Evolutionary conservation across 2,888 invertebrate species (phyloP).

Genomic region (Limnephilus auricula): DNA sequence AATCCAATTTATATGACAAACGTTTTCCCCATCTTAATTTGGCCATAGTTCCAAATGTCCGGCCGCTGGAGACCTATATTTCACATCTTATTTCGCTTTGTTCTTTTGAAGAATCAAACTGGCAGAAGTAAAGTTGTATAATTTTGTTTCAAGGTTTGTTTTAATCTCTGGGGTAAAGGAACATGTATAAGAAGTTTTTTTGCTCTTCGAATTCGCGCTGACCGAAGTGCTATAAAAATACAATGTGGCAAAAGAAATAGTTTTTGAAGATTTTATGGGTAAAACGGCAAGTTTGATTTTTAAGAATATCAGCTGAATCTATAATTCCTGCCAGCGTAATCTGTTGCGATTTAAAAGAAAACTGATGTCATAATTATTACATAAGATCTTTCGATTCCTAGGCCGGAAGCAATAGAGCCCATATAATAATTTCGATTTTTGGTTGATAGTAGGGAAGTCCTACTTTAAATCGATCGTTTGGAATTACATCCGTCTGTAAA

Average conservation of each 20-base stretch:
- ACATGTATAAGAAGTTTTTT: slow-evolving; percentile 8
- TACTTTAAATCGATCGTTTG: too few species aligned
- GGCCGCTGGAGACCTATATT: slow-evolving; percentile 36
- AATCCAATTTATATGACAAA: slow-evolving; percentile 23
- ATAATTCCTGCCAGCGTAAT: too few species aligned
- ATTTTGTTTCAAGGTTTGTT: slow-evolving; percentile 26
- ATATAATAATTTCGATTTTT: too few species aligned
- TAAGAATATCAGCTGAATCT: too few species aligned
- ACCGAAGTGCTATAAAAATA: background rate
- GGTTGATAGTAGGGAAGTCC: too few species aligned
- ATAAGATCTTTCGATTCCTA: too few species aligned
- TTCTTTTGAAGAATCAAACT: slow-evolving; percentile 39
- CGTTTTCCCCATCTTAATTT: slow-evolving; percentile 37
- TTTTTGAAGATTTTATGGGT: background rate
- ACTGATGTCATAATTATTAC: too few species aligned
- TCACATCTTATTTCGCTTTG: slow-evolving; percentile 46
- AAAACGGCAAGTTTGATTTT: background rate
- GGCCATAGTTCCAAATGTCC: slow-evolving; percentile 23
- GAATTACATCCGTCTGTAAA: too few species aligned
- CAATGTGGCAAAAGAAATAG: background rate
- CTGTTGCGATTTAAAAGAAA: too few species aligned
- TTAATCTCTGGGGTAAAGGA: slow-evolving; percentile 18
- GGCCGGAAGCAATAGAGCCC: too few species aligned
- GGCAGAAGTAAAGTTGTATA: slow-evolving; percentile 18
- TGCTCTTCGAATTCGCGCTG: background rate